Evolutionary conservation across 2,888 invertebrate species (phyloP).

Genomic region (Coenonympha arcania): DNA sequence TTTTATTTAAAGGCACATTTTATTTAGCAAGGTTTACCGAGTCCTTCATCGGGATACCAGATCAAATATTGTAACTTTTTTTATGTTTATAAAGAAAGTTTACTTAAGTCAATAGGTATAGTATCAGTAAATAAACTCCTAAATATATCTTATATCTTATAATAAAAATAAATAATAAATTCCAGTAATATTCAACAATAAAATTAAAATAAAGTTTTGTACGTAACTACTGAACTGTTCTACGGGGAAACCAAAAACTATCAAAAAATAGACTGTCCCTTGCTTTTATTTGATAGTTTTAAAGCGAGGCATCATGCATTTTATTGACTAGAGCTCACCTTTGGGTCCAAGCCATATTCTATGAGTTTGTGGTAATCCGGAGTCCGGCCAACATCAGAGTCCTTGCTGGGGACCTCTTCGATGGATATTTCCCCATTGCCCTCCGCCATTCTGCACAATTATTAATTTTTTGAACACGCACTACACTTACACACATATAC

Average conservation of each 20-base stretch:
- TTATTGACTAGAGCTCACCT: slow-evolving; percentile 69
- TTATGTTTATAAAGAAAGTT: background rate
- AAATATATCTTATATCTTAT: too few species aligned
- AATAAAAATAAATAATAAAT: too few species aligned
- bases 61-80: too few species aligned
- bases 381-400: slow-evolving; percentile 81
- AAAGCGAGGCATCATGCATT: background rate
- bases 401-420: slow-evolving; percentile 80
- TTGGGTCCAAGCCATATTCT: slow-evolving; percentile 96
- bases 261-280: background rate
- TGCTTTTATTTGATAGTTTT: too few species aligned
- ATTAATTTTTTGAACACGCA: slow-evolving; percentile 58
- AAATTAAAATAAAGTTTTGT: background rate
- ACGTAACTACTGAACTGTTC: background rate
- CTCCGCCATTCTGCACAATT: slow-evolving; percentile 84
- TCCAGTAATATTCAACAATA: background rate
- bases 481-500: slow-evolving; percentile 46
- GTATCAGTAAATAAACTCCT: background rate
- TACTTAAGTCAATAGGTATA: background rate
- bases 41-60: too few species aligned
- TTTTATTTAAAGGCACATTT: too few species aligned
- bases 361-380: slow-evolving; percentile 95
- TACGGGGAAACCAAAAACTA: background rate
- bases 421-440: slow-evolving; percentile 88
- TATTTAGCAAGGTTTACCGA: too few species aligned